A percentile compares a stretch with the other conserved stretches of the same genome.
phyloP scores from a whole-genome alignment of 2,113 vertebrate species.

The Sorex araneus region DNA sequence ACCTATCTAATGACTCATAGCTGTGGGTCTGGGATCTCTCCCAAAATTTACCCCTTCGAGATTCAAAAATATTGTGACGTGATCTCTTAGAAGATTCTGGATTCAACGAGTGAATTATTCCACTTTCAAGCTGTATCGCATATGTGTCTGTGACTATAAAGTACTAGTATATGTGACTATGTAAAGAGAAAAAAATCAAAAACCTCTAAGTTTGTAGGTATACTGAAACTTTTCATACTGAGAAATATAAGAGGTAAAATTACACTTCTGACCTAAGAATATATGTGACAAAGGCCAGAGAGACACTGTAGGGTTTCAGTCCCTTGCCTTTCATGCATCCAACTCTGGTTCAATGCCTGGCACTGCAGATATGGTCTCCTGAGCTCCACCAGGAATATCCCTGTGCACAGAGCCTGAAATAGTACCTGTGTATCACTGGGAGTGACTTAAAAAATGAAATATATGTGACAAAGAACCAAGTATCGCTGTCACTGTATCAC shows the following conservation, averaged over 20 bases:
- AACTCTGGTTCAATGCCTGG: too few species aligned
- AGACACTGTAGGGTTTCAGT: too few species aligned
- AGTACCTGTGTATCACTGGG: too few species aligned
- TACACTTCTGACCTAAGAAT: neutral
- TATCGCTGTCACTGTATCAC: too few species aligned
- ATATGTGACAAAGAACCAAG: neutral
- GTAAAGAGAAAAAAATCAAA: too few species aligned
- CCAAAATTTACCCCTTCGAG: neutral
- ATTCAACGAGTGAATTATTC: constrained; percentile 15
- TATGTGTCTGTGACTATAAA: neutral
- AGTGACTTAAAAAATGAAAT: too few species aligned
- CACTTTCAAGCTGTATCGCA: neutral
- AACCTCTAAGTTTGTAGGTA: neutral
- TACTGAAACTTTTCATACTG: neutral
- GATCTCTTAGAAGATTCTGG: neutral
- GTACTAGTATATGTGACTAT: too few species aligned
- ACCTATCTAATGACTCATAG: neutral
- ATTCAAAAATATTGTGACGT: constrained; percentile 8
- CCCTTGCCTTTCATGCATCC: too few species aligned
- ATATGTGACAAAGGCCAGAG: too few species aligned
- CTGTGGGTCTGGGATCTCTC: neutral
- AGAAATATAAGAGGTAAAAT: neutral
- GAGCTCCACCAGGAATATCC: too few species aligned
- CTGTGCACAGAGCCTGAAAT: too few species aligned
- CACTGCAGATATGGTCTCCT: too few species aligned